These are phyloP conservation scores for Ctenomys sociabilis DNA, from an alignment of 2,113 vertebrate species.

Conservation along the genomic window DNA sequence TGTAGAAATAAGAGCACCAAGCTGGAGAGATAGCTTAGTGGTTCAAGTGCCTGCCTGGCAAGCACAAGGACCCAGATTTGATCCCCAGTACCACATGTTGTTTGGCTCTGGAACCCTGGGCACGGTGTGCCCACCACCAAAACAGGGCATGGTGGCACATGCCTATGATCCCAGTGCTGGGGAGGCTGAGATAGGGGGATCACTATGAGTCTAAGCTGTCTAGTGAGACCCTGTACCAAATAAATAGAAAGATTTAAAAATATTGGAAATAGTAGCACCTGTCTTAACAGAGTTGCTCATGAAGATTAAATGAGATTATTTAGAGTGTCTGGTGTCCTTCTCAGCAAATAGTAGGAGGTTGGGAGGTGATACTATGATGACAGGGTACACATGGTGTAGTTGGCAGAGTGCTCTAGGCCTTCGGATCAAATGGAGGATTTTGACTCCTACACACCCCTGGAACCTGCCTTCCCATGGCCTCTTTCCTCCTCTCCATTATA, in stretches of 20 bases:
- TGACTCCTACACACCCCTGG: not conserved
- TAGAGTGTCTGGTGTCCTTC: not conserved
- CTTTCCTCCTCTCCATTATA: not conserved
- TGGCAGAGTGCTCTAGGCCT: not conserved
- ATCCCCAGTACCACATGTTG: too few species aligned
- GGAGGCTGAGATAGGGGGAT: too few species aligned
- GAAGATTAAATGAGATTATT: constrained; percentile 5
- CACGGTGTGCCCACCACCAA: too few species aligned
- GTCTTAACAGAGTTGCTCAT: not conserved
- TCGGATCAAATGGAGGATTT: not conserved
- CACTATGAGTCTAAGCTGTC: too few species aligned
- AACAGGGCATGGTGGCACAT: too few species aligned
- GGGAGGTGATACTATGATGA: not conserved
- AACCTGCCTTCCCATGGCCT: not conserved
- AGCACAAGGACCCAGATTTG: too few species aligned
- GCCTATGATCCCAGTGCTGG: too few species aligned
- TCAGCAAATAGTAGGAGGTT: not conserved
- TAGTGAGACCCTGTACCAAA: too few species aligned
- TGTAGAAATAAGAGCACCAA: not conserved
- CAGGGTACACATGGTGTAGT: rapidly evolving
- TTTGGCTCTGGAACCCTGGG: too few species aligned
- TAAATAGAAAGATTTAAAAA: too few species aligned
- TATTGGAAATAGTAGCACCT: not conserved
- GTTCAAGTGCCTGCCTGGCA: too few species aligned
- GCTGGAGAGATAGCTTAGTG: too few species aligned